Conservation (phyloP, 2,888 invertebrate species). For the Lasius fuliginosus region DNA sequence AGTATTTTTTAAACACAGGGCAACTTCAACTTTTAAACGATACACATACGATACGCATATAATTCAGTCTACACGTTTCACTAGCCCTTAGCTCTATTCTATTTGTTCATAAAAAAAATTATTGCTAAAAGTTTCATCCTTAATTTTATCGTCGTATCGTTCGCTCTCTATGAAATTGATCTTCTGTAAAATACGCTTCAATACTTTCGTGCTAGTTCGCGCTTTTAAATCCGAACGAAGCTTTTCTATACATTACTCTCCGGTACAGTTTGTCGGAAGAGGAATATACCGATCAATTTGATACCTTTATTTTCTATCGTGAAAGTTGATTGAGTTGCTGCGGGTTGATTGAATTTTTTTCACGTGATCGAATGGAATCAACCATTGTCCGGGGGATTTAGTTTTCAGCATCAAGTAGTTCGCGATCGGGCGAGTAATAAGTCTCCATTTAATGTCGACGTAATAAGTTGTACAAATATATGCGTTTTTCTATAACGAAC, state of each 20-base stretch:
- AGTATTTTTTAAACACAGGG: neutral
- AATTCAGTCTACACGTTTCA: neutral
- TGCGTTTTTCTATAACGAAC: neutral
- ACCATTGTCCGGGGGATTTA: conserved; percentile 62
- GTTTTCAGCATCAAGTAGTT: conserved; percentile 39
- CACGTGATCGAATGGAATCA: conserved; percentile 54
- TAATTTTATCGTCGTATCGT: conserved; percentile 24
- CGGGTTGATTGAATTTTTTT: conserved; percentile 68
- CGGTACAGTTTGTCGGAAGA: conserved; percentile 15
- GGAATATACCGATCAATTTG: conserved; percentile 66
- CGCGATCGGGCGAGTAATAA: conserved; percentile 19
- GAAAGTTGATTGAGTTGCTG: conserved; percentile 72
- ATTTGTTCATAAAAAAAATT: conserved; percentile 31
- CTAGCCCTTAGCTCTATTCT: neutral
- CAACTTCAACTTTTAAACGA: conserved; percentile 6
- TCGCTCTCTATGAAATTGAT: conserved; percentile 55
- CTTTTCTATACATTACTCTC: conserved; percentile 63
- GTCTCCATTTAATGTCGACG: neutral
- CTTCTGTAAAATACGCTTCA: conserved; percentile 67
- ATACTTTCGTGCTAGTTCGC: conserved; percentile 33
- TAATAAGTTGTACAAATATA: conserved; percentile 11
- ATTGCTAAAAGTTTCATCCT: conserved; percentile 20
- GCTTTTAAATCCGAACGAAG: conserved; percentile 59
- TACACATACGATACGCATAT: neutral
- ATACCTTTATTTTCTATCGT: conserved; percentile 62